These are phyloP conservation scores for Pseudopodoces humilis DNA, from an alignment of 2,113 vertebrate species.

Conservation along the genomic window DNA sequence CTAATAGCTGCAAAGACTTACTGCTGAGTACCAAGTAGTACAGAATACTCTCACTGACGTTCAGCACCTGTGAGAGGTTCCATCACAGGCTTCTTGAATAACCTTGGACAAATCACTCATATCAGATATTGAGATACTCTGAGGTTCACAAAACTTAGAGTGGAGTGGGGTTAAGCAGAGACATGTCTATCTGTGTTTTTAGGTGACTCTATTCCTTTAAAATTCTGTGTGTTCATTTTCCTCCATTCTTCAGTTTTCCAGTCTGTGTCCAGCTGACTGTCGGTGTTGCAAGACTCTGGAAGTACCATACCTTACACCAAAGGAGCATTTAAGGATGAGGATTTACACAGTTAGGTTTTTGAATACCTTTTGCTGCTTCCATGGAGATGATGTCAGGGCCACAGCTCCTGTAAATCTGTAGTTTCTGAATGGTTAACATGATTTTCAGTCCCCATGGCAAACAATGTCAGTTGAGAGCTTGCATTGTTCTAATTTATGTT, in stretches of 20 bases:
- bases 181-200: background rate
- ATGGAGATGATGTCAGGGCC: background rate
- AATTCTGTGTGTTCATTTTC: background rate
- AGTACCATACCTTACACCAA: background rate
- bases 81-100: background rate
- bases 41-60: background rate
- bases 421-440: background rate
- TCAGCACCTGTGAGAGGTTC: background rate
- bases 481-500: slow-evolving; percentile 11
- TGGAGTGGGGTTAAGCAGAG: background rate
- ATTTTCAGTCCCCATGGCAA: background rate
- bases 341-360: background rate
- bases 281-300: background rate
- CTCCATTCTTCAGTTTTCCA: background rate
- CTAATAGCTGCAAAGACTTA: slow-evolving; percentile 22
- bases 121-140: background rate
- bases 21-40: background rate
- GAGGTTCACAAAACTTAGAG: background rate
- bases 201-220: background rate
- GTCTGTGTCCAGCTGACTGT: background rate
- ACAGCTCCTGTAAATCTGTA: background rate
- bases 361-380: background rate
- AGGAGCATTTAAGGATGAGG: background rate
- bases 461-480: background rate
- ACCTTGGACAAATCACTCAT: background rate